These are phyloP conservation scores for Nothobranchius kuhntae DNA, from an alignment of 2,113 vertebrate species.

Conservation along the genomic window DNA sequence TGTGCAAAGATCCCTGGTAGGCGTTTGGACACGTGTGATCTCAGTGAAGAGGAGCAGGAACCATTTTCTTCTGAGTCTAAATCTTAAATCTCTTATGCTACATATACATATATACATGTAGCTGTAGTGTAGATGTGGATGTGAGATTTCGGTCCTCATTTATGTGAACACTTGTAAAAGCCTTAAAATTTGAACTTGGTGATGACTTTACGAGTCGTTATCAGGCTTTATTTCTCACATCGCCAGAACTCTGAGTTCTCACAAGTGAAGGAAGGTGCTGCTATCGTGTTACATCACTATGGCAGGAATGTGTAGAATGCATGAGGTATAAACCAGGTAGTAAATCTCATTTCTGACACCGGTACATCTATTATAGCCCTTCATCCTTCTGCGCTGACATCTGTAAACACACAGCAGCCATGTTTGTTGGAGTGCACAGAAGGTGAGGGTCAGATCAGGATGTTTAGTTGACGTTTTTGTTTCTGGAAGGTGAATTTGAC, in stretches of 20 bases:
- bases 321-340: constrained; percentile 13
- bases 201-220: background rate
- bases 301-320: constrained; percentile 44
- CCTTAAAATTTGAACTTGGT: too few relatives aligned
- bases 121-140: background rate
- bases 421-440: background rate
- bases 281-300: constrained; percentile 42
- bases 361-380: constrained; percentile 1
- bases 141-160: too few relatives aligned
- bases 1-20: background rate
- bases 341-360: constrained; percentile 27
- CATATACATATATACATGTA: too few relatives aligned
- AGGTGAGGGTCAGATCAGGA: constrained; percentile 13
- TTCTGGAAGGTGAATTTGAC: too few relatives aligned
- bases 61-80: too few relatives aligned
- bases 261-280: constrained; percentile 35
- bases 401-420: constrained; percentile 11
- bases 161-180: too few relatives aligned
- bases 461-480: background rate
- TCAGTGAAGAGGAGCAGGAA: too few relatives aligned
- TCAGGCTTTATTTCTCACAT: constrained; percentile 17
- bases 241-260: constrained; percentile 8
- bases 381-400: constrained; percentile 25
- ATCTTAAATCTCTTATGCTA: too few relatives aligned
- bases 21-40: too few relatives aligned